Percentiles rank a stretch among this genome's conserved stretches.
Evolutionary conservation across 2,797 vertebrate species (phyloP).

Genomic region (Tachyglossus aculeatus): DNA sequence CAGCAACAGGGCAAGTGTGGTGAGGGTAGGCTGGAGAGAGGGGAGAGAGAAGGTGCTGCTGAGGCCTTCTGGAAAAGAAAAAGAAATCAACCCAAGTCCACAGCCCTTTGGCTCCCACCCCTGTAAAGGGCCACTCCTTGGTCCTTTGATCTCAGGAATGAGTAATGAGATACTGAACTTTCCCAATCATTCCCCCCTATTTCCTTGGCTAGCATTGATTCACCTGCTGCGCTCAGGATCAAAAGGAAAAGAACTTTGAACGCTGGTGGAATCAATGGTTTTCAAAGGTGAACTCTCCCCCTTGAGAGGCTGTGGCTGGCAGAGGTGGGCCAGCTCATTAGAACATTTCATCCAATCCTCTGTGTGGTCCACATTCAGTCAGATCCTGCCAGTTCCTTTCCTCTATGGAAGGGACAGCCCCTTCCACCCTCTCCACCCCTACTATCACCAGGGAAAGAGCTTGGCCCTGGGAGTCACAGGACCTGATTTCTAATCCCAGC

Average conservation of each 20-base stretch:
- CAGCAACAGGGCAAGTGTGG: too few relatives aligned
- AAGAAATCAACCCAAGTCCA: background rate
- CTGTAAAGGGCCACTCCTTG: accelerated
- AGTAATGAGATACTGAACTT: background rate
- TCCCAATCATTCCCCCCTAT: background rate
- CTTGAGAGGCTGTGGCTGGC: background rate
- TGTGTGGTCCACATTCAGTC: too few relatives aligned
- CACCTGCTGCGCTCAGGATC: background rate
- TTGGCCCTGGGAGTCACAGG: too few relatives aligned
- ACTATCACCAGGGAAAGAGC: too few relatives aligned
- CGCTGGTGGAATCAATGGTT: background rate
- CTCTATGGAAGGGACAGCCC: too few relatives aligned
- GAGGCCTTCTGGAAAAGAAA: background rate
- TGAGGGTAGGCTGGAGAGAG: too few relatives aligned
- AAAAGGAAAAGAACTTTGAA: constrained; percentile 1
- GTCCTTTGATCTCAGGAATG: accelerated
- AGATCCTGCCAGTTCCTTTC: too few relatives aligned
- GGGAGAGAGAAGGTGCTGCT: too few relatives aligned
- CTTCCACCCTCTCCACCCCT: too few relatives aligned
- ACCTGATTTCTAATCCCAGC: too few relatives aligned
- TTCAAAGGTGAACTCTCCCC: background rate
- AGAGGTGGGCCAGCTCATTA: background rate
- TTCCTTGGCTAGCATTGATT: accelerated
- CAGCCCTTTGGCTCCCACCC: background rate
- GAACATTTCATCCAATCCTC: too few relatives aligned